These are phyloP conservation scores for Stegostoma tigrinum DNA, from an alignment of 2,113 vertebrate species.

Conservation along the genomic window DNA sequence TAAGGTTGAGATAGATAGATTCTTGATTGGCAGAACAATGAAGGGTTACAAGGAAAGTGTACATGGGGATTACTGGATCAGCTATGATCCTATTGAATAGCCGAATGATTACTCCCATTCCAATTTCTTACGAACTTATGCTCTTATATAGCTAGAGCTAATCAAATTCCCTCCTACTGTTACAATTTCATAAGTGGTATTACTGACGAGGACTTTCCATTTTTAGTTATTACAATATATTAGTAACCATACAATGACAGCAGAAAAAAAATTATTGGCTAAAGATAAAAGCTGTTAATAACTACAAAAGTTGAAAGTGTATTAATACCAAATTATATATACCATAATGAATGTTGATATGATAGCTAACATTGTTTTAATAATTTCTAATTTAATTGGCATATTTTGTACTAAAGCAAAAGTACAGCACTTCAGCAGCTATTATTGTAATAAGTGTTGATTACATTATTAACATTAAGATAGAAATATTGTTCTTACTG, in stretches of 20 bases:
- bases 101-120: no score
- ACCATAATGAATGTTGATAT: neutral
- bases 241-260: neutral
- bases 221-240: neutral
- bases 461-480: neutral
- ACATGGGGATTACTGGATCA: no score
- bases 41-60: no score
- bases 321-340: neutral
- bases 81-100: no score
- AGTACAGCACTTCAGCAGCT: neutral
- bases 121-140: no score
- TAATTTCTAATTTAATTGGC: neutral
- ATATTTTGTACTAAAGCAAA: neutral
- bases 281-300: neutral
- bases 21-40: no score
- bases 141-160: neutral
- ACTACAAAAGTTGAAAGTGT: neutral
- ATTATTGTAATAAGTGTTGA: neutral
- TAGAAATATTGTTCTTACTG: constrained; percentile 57
- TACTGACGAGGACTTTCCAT: neutral
- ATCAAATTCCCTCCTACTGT: neutral
- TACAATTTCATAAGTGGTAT: neutral
- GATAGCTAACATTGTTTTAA: no score
- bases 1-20: no score
- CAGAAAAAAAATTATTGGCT: neutral